Conservation (phyloP, 2,113 vertebrate species). For the Aythya baeri region DNA sequence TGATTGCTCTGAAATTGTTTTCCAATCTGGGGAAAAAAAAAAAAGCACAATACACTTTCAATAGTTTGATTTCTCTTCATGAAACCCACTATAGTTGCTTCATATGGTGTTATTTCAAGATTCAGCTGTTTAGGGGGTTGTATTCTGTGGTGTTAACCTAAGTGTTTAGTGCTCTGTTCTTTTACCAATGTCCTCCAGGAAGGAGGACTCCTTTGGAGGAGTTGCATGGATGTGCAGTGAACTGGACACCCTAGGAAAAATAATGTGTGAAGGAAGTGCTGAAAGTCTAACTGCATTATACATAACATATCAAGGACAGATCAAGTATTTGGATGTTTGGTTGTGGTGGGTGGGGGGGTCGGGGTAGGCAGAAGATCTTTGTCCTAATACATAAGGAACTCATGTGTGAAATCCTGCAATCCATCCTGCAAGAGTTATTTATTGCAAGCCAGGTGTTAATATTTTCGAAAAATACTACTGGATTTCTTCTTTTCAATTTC, state of each 20-base stretch:
- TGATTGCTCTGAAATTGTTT: background rate
- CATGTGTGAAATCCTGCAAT: background rate
- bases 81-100: fast-evolving
- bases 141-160: background rate
- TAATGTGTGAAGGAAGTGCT: background rate
- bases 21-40: background rate
- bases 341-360: no score
- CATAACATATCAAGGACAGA: background rate
- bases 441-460: background rate
- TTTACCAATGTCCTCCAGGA: background rate
- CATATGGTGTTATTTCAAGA: background rate
- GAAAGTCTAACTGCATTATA: background rate
- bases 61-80: background rate
- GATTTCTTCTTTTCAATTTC: background rate
- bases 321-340: background rate
- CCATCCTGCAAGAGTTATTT: background rate
- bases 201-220: background rate
- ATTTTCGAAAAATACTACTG: background rate
- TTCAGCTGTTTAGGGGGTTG: background rate
- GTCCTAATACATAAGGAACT: background rate
- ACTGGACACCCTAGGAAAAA: background rate
- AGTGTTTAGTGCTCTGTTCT: background rate
- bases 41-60: background rate
- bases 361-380: fast-evolving
- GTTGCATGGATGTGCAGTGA: background rate